These are phyloP conservation scores for Chelon auratus DNA, from an alignment of 2,797 vertebrate species.

Conservation along the genomic window DNA sequence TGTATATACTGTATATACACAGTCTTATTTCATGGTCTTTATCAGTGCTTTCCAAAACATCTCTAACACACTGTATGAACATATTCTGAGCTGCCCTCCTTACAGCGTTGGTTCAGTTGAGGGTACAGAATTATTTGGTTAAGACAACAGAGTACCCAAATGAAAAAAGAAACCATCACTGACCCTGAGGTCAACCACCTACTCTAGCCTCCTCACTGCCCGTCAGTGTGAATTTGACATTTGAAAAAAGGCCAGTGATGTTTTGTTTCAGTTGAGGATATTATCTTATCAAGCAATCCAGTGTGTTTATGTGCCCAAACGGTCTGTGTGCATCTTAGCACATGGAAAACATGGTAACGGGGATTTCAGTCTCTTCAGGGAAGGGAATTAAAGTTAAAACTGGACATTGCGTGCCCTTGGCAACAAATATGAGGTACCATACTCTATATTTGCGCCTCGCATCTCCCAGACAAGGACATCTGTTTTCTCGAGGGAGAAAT, in stretches of 20 bases:
- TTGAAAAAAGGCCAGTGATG: background rate
- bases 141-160: no score
- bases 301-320: background rate
- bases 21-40: background rate
- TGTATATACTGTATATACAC: background rate
- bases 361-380: slow-evolving; percentile 24
- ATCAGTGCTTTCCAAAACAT: background rate
- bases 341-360: slow-evolving; percentile 10
- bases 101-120: background rate
- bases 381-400: slow-evolving; percentile 46
- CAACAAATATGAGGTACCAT: slow-evolving; percentile 37
- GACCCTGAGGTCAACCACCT: no score
- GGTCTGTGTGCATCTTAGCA: slow-evolving; percentile 6
- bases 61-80: background rate
- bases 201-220: background rate
- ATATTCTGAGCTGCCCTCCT: no score
- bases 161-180: background rate
- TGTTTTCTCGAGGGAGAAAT: slow-evolving; percentile 59
- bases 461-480: slow-evolving; percentile 64
- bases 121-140: background rate
- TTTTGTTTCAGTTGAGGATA: background rate
- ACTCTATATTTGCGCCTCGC: slow-evolving; percentile 39
- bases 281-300: background rate
- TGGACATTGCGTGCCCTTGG: slow-evolving; percentile 50
- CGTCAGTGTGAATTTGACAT: background rate